Evolutionary conservation across 2,797 vertebrate species (phyloP).

Genomic region (Danio albolineatus): DNA sequence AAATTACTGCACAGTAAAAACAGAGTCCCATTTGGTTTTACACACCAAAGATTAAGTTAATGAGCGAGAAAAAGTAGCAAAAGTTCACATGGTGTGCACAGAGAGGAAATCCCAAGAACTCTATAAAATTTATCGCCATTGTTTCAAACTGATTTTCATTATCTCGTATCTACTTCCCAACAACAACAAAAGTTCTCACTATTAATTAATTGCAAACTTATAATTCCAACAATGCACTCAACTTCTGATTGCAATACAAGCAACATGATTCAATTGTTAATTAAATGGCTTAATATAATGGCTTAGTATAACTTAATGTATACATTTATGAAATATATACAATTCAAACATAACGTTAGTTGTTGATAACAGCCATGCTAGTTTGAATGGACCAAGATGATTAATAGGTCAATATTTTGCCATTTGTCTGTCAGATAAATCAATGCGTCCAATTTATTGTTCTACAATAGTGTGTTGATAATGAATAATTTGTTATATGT

Average conservation of each 20-base stretch:
- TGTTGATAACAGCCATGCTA: background rate
- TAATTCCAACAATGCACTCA: background rate
- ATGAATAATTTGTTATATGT: background rate
- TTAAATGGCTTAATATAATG: too few relatives aligned
- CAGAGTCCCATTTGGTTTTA: background rate
- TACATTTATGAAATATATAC: background rate
- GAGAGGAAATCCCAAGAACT: background rate
- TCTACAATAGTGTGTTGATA: background rate
- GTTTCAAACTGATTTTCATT: background rate
- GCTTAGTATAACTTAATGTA: background rate
- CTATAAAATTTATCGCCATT: background rate
- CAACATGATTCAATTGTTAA: background rate
- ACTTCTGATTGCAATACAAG: background rate
- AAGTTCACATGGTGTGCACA: slow-evolving; percentile 2
- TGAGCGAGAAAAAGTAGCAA: slow-evolving; percentile 1
- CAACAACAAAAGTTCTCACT: background rate
- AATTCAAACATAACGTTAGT: too few relatives aligned
- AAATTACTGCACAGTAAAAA: slow-evolving; percentile 1
- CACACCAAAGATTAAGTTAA: background rate
- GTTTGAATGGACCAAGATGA: background rate
- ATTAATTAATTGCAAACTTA: background rate
- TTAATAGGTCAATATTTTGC: background rate
- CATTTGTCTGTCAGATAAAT: background rate
- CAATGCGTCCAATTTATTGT: background rate
- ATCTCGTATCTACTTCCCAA: background rate